Conservation (phyloP, 1,140 invertebrate genomes). For the Leptopilina boulardi region DNA sequence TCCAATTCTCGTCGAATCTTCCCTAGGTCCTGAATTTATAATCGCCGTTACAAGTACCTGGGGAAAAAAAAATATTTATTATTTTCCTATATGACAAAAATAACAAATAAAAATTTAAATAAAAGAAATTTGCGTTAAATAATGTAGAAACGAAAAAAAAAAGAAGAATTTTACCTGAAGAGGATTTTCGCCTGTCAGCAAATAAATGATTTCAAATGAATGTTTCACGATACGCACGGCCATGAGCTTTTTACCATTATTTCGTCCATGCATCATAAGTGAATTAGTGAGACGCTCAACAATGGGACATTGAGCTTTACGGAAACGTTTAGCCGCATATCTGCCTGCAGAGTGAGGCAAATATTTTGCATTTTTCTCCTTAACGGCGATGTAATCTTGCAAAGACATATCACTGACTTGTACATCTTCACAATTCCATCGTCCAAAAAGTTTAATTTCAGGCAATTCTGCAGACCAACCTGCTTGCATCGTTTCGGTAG, state of each 20-base stretch:
- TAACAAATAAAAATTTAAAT: slow-evolving; percentile 75
- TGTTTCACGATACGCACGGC: slow-evolving; percentile 99
- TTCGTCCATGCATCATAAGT: slow-evolving; percentile 99
- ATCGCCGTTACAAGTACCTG: slow-evolving; percentile 98
- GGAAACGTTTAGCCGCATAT: slow-evolving; percentile 98
- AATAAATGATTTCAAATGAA: slow-evolving; percentile 99
- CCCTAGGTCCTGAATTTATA: slow-evolving; percentile 99
- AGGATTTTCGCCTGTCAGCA: slow-evolving; percentile 96
- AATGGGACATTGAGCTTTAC: slow-evolving; percentile 99
- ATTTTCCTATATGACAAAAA: background rate
- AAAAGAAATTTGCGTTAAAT: slow-evolving; percentile 90
- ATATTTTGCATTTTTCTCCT: slow-evolving; percentile 99
- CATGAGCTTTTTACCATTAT: slow-evolving; percentile 99
- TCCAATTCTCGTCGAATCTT: slow-evolving; percentile 99
- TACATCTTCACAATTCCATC: slow-evolving; percentile 99
- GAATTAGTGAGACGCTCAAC: slow-evolving; percentile 98
- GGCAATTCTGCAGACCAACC: slow-evolving; percentile 86
- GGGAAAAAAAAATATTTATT: slow-evolving; percentile 57
- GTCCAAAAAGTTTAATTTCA: slow-evolving; percentile 98
- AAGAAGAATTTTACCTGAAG: slow-evolving; percentile 78
- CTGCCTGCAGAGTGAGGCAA: slow-evolving; percentile 98
- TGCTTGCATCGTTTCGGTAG: slow-evolving; percentile 68
- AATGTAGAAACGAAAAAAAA: background rate
- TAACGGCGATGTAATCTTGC: slow-evolving; percentile 98
- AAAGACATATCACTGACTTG: slow-evolving; percentile 98